Percentiles rank a stretch among this genome's conserved stretches.
These are phyloP conservation scores for Apostichopus californicus DNA, from an alignment of 35 echinoderm and acorn worm genomes.

Conservation along the genomic window DNA sequence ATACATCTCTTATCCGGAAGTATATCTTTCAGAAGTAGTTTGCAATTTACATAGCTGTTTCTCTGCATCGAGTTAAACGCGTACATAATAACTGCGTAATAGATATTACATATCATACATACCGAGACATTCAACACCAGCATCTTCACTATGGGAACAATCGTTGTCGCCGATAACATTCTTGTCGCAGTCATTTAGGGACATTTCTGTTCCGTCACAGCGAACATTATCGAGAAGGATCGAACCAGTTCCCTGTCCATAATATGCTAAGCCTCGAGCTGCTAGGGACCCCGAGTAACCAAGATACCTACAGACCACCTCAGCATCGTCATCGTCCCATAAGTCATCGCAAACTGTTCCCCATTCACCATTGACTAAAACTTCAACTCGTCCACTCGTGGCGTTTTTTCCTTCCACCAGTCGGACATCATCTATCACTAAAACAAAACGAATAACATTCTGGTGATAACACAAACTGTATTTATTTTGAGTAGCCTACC, in stretches of 20 bases:
- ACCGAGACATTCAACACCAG: slow-evolving; percentile 48
- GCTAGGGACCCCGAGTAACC: slow-evolving; percentile 36
- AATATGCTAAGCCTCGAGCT: slow-evolving; percentile 38
- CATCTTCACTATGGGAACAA: slow-evolving; percentile 66
- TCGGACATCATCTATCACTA: slow-evolving; percentile 12
- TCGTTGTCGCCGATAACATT: slow-evolving; percentile 34
- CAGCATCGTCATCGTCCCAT: slow-evolving; percentile 48
- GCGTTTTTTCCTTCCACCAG: slow-evolving; percentile 12
- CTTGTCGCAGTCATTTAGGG: slow-evolving; percentile 30
- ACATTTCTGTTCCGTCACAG: slow-evolving; percentile 50
- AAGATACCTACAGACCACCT: slow-evolving; percentile 57
- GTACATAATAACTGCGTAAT: too few relatives aligned
- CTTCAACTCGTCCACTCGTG: slow-evolving; percentile 56
- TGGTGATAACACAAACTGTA: too few relatives aligned
- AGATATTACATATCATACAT: too few relatives aligned
- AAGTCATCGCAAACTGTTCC: slow-evolving; percentile 62
- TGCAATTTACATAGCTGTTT: too few relatives aligned
- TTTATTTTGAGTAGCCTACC: too few relatives aligned
- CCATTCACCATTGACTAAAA: slow-evolving; percentile 53
- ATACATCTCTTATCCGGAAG: too few relatives aligned
- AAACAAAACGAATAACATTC: too few relatives aligned
- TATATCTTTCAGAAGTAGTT: too few relatives aligned
- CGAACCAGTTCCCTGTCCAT: slow-evolving; percentile 29
- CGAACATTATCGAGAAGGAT: slow-evolving; percentile 63
- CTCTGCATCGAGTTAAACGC: too few relatives aligned